Evolutionary conservation across 2,888 invertebrate genomes (phyloP), one percentile per base, ranked within the genome.

Genomic region (Hypselothyrea guttata): DNA sequence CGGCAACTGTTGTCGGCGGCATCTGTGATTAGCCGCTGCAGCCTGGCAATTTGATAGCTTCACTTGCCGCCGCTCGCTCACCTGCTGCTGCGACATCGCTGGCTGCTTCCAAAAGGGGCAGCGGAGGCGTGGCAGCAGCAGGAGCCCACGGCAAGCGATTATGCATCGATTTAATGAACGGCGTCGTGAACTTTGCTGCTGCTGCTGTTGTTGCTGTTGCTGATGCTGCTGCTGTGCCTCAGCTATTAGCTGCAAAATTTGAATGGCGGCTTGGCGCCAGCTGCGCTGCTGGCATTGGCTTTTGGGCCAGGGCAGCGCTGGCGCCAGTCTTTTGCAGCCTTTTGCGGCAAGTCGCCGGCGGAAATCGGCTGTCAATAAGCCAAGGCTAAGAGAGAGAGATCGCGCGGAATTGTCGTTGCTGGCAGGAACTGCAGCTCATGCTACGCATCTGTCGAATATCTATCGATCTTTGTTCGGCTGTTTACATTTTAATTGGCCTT

Each of bases 281-380:
- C 65, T 61, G 60, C 62, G 76, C 76, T 81, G 59, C 56, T 56
- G 82, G 76, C 76, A 67, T 72, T 75, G 52, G 12, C 62, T 40
- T 27, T 44, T 41, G 15, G 16, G 22, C 15, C 45, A 11, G 65
- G 53, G 40, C 35, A 27, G 22, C 37, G 16, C 56, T 75, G 84
- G 75, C 75, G 75, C 83, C 83, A 79, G 54, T 46, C 48, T 48
- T 54, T 69, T n/a, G 22, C 22, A 22, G 22, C 22, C 22, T 22
- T 22, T 22, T 22, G 71, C 56, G 48, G 51, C 37, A 52, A 55
- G 47, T n/a, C 30, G 71, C 69, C 62, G 54, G 45, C 83, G 78
- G 78, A 79, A 84, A 84, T 84, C 78, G 78, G 61, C 84, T 78
- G 78, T 79, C 78, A 83, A 78, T 78, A 37, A 52, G 37, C 51